phyloP scores from a whole-genome alignment of 2,113 vertebrate genomes.

The Ursus arctos region DNA sequence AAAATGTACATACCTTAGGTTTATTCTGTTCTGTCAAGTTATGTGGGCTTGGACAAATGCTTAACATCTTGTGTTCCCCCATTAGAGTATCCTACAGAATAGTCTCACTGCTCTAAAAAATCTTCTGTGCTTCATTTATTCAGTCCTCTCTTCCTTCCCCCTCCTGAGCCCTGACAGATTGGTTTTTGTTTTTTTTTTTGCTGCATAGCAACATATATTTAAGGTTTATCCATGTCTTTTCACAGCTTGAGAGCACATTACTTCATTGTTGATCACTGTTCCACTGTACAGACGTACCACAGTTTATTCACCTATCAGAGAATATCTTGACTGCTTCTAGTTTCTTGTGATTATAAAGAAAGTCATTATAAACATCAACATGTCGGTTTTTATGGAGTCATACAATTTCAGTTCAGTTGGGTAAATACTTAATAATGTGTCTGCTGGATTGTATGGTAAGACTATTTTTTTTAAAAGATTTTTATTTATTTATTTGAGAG shows the following conservation, averaged over 20 bases:
- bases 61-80: background rate
- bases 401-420: background rate
- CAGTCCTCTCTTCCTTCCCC: fast-evolving
- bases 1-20: background rate
- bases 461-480: background rate
- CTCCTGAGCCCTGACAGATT: background rate
- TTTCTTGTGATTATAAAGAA: background rate
- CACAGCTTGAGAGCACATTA: background rate
- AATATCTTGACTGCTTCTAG: background rate
- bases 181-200: background rate
- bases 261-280: background rate
- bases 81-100: background rate
- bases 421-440: background rate
- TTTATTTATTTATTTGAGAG: background rate
- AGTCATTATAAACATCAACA: background rate
- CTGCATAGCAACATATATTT: background rate
- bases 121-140: background rate
- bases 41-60: background rate
- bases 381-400: background rate
- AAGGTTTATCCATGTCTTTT: background rate
- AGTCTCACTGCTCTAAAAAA: background rate
- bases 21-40: background rate
- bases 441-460: background rate
- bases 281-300: background rate
- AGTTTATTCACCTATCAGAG: background rate